Percentiles rank a stretch among this genome's conserved stretches.
phyloP scores from a whole-genome alignment of 1,140 invertebrate species.

The Amphibalanus amphitrite region DNA sequence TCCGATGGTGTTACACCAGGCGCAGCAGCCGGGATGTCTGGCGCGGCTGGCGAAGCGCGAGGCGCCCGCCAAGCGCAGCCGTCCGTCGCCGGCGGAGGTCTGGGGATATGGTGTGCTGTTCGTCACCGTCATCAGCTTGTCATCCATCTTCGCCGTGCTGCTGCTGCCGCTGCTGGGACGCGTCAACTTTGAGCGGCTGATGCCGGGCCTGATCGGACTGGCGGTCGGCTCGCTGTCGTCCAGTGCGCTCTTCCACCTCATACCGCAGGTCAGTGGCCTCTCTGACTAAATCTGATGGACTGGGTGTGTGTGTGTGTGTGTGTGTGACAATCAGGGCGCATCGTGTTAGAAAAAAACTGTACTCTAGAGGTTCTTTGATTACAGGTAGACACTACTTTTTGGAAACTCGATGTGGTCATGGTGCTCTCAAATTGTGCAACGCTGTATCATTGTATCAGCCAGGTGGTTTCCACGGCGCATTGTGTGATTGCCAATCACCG shows the following conservation, averaged over 20 bases:
- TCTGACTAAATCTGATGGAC: too few relatives aligned
- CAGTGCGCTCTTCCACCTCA: conserved; percentile 41
- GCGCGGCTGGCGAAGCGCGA: neutral
- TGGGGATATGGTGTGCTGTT: conserved; percentile 41
- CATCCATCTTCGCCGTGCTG: conserved; percentile 38
- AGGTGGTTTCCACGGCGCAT: too few relatives aligned
- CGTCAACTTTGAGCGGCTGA: conserved; percentile 33
- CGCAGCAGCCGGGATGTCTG: neutral
- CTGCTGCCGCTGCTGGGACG: conserved; percentile 41
- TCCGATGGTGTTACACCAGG: neutral
- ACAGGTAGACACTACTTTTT: too few relatives aligned
- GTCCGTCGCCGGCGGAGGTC: conserved; percentile 14
- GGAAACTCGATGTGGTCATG: too few relatives aligned
- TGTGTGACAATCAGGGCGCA: too few relatives aligned
- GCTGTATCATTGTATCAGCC: too few relatives aligned
- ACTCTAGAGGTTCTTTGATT: too few relatives aligned
- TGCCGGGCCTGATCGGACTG: conserved; percentile 42
- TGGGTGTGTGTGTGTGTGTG: too few relatives aligned
- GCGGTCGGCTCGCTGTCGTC: conserved; percentile 46
- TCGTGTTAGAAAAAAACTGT: too few relatives aligned
- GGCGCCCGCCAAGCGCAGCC: neutral
- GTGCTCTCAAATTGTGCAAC: too few relatives aligned
- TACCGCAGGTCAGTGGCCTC: conserved; percentile 34
- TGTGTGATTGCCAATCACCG: too few relatives aligned
- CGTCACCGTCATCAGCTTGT: conserved; percentile 42